Evolutionary conservation across 2,888 invertebrate species (phyloP).

Genomic region (Apodemia hepburni): DNA sequence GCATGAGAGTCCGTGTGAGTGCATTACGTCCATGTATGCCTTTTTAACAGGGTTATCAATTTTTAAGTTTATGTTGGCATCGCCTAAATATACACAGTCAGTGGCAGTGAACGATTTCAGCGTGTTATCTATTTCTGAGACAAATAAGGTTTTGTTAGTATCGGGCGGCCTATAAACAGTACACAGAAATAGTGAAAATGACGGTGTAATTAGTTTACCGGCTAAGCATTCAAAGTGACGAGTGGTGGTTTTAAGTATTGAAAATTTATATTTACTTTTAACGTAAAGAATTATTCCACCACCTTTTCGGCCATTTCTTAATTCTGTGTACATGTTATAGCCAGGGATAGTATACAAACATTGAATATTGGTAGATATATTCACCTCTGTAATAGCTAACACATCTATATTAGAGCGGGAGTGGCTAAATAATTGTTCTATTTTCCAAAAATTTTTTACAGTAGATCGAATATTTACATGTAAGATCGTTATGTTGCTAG

Average conservation of each 20-base stretch:
- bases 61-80: slow-evolving; percentile 7
- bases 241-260: neutral
- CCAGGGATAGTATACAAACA: neutral
- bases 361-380: neutral
- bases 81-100: slow-evolving; percentile 2
- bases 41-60: slow-evolving; percentile 9
- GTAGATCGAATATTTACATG: slow-evolving; percentile 13
- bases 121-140: slow-evolving; percentile 7
- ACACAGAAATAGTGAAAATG: neutral
- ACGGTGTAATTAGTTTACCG: neutral
- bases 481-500: neutral
- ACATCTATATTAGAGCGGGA: slow-evolving; percentile 1
- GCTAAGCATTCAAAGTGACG: neutral
- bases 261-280: slow-evolving; percentile 9
- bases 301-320: neutral
- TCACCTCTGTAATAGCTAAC: slow-evolving; percentile 2
- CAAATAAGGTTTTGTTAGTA: neutral
- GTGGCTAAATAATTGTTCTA: slow-evolving; percentile 6
- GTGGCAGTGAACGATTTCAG: neutral
- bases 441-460: neutral
- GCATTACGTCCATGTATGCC: slow-evolving; percentile 11
- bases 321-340: neutral
- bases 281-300: neutral
- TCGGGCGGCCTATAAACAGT: slow-evolving; percentile 7
- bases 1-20: slow-evolving; percentile 16